Percentiles rank a stretch among this genome's conserved stretches.
These are phyloP conservation scores for Strongylocentrotus purpuratus DNA, from an alignment of 35 echinoderm and acorn worm genomes.

Conservation along the genomic window DNA sequence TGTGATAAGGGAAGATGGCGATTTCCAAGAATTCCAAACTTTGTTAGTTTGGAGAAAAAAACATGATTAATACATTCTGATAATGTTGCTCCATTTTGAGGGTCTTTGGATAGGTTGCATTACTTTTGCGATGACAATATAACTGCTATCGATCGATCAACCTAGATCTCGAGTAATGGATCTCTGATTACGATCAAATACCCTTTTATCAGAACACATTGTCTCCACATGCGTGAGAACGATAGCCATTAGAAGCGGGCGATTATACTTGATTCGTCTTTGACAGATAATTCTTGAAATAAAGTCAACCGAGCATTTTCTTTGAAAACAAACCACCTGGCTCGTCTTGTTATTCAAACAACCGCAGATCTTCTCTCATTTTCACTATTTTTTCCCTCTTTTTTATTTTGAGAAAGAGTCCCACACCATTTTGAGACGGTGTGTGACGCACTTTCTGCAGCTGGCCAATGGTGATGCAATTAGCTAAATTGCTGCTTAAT, in stretches of 20 bases:
- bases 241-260: neutral
- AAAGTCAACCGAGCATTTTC: neutral
- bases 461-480: neutral
- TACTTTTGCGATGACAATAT: neutral
- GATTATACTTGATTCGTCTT: neutral
- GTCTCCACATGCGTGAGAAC: neutral
- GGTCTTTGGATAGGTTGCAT: neutral
- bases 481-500: neutral
- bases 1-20: no score
- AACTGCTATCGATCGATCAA: neutral
- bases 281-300: neutral
- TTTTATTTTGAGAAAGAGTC: neutral
- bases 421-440: neutral
- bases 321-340: constrained; percentile 3
- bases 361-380: neutral
- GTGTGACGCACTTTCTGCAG: neutral
- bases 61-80: neutral
- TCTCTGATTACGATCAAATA: neutral
- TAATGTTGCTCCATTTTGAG: neutral
- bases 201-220: neutral
- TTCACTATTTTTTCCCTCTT: neutral
- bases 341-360: neutral
- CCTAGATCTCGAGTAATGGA: neutral
- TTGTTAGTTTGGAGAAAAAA: neutral
- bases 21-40: no score